Base-by-base conservation (phyloP, 2,888 invertebrate genomes). In the Dione juno region DNA sequence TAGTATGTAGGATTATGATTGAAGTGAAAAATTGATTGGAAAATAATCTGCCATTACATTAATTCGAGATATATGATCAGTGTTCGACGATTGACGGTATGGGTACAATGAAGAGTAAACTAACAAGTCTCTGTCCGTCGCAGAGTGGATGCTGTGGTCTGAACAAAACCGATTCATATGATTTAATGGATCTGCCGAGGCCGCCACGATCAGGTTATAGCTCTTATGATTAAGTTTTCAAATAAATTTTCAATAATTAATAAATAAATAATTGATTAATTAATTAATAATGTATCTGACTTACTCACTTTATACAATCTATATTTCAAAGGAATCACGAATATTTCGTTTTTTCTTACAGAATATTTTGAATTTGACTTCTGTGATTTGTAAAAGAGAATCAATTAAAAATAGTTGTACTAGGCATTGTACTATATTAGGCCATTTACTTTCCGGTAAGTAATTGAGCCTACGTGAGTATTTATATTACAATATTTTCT, bases 51-150 rank as follows among this genome's bases (percentile, higher is more conserved):
- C 16, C 19, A 37, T 50, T 58, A 54, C 43, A 61, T 61, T 43
- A 61, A 28, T 66, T 74, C 65, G 28, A 14, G 28, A 64, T 73
- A 37, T 70, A 74, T 70, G 66, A 64, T 37, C 1, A 61, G 28
- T 67, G 45, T 63, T 66, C 59, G 21, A 28, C 21, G 6, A 45
- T 69, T 21, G 59, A 52, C 68, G 67, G 58, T 48, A 92, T 92
- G 92, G 92, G 92, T 79, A 77, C 83, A 72, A 88, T 88, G 74
- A 87, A 82, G 77, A 92, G 89, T 75, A 90, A 87, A 77, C 65
- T 92, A 66, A 78, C 77, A 9, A 76, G 78, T 10, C 83, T 74
- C 72, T 89, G 87, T 72, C 82, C 84, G 1, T 78, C 82, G 14
- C 76, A 82, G 48, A 85, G 85, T 66, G 59, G 74, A 43, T 89